Evolutionary conservation across 2,797 vertebrate species (phyloP).

Genomic region (Neosilurus mollespiculum): DNA sequence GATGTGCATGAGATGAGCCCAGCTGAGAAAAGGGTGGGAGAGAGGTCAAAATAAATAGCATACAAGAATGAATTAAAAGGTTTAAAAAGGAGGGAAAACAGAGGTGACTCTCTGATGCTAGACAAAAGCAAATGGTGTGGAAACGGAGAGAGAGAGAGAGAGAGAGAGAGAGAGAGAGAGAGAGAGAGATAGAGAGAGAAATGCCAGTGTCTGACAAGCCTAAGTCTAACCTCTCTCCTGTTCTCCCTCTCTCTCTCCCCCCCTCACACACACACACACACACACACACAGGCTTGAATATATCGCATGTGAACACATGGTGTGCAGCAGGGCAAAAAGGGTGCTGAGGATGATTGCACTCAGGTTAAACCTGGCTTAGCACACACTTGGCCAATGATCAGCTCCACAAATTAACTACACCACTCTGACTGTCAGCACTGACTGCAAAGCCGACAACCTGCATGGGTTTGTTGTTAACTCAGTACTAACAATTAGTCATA

Average conservation of each 20-base stretch:
- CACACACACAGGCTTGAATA: not conserved
- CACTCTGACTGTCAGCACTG: not conserved
- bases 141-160: not conserved
- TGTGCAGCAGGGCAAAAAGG: not conserved
- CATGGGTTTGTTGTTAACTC: not conserved
- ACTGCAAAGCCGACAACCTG: not conserved
- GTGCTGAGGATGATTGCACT: conserved; percentile 21
- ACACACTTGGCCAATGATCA: conserved; percentile 33
- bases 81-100: conserved; percentile 23
- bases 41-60: not conserved
- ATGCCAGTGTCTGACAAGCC: conserved; percentile 19
- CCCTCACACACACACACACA: not conserved
- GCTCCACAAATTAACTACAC: conserved; percentile 2
- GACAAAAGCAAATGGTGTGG: conserved; percentile 5
- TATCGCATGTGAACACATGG: not conserved
- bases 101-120: conserved; percentile 19
- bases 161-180: conserved; percentile 11
- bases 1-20: too few relatives aligned
- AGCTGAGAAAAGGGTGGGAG: not conserved
- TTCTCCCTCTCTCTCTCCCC: not conserved
- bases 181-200: conserved; percentile 11
- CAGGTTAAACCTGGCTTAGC: conserved; percentile 26
- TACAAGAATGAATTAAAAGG: conserved; percentile 16
- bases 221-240: not conserved
- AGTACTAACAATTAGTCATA: not conserved